These are phyloP conservation scores for Trididemnum nubilum DNA, from an alignment of 23 tunicate species.

Conservation along the genomic window DNA sequence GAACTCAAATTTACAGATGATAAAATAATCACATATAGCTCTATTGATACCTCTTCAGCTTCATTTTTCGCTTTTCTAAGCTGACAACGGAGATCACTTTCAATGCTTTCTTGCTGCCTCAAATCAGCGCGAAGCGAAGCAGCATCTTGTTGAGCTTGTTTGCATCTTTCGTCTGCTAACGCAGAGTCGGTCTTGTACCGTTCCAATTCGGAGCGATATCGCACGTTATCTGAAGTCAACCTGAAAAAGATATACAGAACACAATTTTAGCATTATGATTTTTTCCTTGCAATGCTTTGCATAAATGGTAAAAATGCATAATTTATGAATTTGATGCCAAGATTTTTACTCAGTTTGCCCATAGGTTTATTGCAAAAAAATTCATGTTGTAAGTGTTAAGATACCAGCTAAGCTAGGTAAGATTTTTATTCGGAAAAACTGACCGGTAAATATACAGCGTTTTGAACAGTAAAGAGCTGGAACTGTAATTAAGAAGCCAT, in stretches of 20 bases:
- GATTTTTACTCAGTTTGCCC: too few relatives aligned
- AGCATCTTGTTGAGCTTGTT: slow-evolving; percentile 59
- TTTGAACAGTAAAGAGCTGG: too few relatives aligned
- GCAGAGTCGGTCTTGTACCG: slow-evolving; percentile 40
- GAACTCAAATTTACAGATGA: too few relatives aligned
- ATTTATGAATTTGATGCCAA: neutral
- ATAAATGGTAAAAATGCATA: neutral
- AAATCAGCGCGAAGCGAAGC: slow-evolving; percentile 45
- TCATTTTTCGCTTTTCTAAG: slow-evolving; percentile 83
- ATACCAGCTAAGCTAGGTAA: too few relatives aligned
- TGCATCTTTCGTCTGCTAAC: slow-evolving; percentile 43
- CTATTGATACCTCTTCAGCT: slow-evolving; percentile 81
- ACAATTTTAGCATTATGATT: neutral
- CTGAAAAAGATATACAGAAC: slow-evolving; percentile 20
- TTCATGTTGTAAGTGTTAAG: too few relatives aligned
- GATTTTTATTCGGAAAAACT: too few relatives aligned
- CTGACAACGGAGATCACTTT: slow-evolving; percentile 51
- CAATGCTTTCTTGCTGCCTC: slow-evolving; percentile 62
- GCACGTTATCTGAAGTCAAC: slow-evolving; percentile 47
- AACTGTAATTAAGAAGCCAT: too few relatives aligned
- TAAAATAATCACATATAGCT: too few relatives aligned
- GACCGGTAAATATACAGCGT: too few relatives aligned
- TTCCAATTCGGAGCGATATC: slow-evolving; percentile 60
- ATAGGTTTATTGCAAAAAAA: neutral
- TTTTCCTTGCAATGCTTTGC: neutral